These are phyloP conservation scores for Odiellus spinosus DNA, from an alignment of 2,888 invertebrate species.

Conservation along the genomic window DNA sequence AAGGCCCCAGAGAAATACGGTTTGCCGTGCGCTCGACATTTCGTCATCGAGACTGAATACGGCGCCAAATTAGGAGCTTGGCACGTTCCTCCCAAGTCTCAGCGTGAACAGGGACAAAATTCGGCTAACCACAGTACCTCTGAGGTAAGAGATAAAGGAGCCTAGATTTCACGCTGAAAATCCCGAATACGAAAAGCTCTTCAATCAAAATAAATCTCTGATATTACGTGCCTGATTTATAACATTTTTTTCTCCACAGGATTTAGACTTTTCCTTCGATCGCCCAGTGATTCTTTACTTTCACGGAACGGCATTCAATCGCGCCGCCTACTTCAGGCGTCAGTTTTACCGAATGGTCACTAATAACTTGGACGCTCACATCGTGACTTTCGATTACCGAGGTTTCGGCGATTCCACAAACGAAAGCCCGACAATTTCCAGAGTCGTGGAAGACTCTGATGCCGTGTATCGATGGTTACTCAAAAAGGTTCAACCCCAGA, in stretches of 20 bases:
- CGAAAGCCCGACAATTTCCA: slow-evolving; percentile 1
- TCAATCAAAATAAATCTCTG: too few species aligned
- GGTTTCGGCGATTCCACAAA: slow-evolving; percentile 11
- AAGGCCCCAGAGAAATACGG: slow-evolving; percentile 40
- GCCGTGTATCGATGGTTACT: slow-evolving; percentile 8
- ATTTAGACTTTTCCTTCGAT: neutral
- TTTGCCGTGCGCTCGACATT: slow-evolving; percentile 45
- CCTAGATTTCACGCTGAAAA: too few species aligned
- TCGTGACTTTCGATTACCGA: slow-evolving; percentile 10
- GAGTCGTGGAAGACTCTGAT: slow-evolving; percentile 6
- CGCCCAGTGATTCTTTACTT: slow-evolving; percentile 5
- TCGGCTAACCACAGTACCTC: too few species aligned
- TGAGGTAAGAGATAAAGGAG: too few species aligned
- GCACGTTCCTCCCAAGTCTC: slow-evolving; percentile 57
- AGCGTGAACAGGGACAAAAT: too few species aligned
- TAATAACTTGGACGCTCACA: slow-evolving; percentile 1
- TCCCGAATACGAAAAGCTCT: too few species aligned
- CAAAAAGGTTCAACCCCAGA: neutral
- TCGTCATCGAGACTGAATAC: slow-evolving; percentile 44
- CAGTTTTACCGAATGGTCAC: neutral
- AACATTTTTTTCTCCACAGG: too few species aligned
- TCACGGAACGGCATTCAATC: slow-evolving; percentile 5
- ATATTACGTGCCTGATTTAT: too few species aligned
- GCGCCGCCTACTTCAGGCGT: neutral
- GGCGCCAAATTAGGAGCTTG: slow-evolving; percentile 41